Percentiles rank a stretch among this genome's conserved stretches.
Conservation (phyloP, 2,888 invertebrate species). For the Scaptodrosophila latifasciaeformis region DNA sequence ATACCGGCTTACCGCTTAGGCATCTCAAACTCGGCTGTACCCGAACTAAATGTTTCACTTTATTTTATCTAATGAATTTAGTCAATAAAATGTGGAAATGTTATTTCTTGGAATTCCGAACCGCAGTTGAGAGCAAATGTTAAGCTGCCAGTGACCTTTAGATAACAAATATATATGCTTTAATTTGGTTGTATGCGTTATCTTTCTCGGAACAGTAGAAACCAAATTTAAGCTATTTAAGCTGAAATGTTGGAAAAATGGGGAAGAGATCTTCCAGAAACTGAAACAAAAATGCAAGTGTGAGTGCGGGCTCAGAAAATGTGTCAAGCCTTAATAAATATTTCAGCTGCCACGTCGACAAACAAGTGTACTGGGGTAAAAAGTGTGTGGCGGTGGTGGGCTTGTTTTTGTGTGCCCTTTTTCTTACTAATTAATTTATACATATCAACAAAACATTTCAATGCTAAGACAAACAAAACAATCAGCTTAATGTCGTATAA, state of each 20-base stretch:
- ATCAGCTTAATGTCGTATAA: conserved; percentile 61
- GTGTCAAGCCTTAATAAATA: conserved; percentile 35
- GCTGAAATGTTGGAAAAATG: too few species aligned
- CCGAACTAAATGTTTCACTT: too few species aligned
- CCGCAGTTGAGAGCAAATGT: too few species aligned
- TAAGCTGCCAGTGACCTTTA: too few species aligned
- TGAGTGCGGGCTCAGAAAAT: conserved; percentile 14
- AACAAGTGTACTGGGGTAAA: not conserved
- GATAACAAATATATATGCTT: conserved; percentile 40
- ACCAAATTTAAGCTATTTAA: conserved; percentile 14
- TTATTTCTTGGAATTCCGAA: too few species aligned
- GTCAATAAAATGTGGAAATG: conserved; percentile 17
- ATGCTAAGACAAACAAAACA: conserved; percentile 67
- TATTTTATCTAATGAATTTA: conserved; percentile 10
- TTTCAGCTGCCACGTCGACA: conserved; percentile 26
- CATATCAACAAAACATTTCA: conserved; percentile 53
- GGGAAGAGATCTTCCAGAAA: too few species aligned
- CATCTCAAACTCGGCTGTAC: too few species aligned
- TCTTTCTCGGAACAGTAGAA: conserved; percentile 3
- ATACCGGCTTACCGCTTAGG: too few species aligned
- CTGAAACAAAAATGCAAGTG: not conserved
- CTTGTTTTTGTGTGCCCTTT: conserved; percentile 27
- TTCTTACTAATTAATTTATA: conserved; percentile 62
- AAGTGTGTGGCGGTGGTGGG: not conserved
- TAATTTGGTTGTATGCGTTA: conserved; percentile 25